Evolutionary conservation across 2,113 vertebrate species (phyloP), one percentile per base, ranked within the genome.

Genomic region (Cyphomyrus plagiostoma): DNA sequence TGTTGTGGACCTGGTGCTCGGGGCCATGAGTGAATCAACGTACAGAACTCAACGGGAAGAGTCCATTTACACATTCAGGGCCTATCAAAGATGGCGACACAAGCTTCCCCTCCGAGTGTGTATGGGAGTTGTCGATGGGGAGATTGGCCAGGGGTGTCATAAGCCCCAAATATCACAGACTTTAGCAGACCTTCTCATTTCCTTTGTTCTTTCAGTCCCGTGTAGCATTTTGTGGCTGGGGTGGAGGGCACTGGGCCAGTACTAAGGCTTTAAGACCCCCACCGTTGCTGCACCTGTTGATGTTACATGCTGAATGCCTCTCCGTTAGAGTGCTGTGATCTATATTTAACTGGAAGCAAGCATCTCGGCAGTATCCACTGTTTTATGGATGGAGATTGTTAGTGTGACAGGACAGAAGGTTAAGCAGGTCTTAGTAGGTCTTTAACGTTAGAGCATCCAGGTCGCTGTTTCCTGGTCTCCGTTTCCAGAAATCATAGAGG

Each of bases 301-400:
- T 17, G 26, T 53, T 86, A 7, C 49, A 17, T 87, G 30, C 82
- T 84, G 82, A 46, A 21, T 46, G 45, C 45, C 82, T 84, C 82
- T 84, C 82, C 21, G 21, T 84, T 80, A 80, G 35, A 17, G 45
- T 39, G 26, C 23, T 77, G 30, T 53, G 48, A 45, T 77, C 62
- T 87, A 80, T 87, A 87, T 87, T 87, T 77, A 49, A 87, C 8
- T 42, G 89, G 80, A 86, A 89, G 53, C 17, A 19, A 70, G 86
- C 48, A 56, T 39, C 74, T 23, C 35, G 8, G 35, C 21, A 10
- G 48, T 42, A 35, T 87, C 62, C 35, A n/a, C 66, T 49, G 13
- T 42, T 50, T 84, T 39, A 46, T 85, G 11, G 30, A 52, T 56
- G 50, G 49, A 42, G 46, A 23, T 87, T 26, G 46, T 86, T 53